Evolutionary conservation across 2,888 invertebrate species (phyloP).

Genomic region (Sesia bembeciformis): DNA sequence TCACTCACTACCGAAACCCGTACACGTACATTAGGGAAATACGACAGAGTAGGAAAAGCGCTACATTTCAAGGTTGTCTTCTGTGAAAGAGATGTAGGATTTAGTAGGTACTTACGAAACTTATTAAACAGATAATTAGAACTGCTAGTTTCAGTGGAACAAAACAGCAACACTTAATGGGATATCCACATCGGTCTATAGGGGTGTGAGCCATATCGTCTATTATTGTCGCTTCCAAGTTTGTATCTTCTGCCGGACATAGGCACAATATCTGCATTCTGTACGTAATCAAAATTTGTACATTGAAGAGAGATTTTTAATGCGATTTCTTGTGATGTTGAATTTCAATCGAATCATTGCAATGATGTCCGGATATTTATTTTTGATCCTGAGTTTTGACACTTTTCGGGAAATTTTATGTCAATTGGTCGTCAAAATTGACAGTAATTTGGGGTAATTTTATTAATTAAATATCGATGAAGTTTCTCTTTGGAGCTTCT

Average conservation of each 20-base stretch:
- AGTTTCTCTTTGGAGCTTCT: too few species aligned
- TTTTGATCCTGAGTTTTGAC: neutral
- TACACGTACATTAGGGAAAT: too few species aligned
- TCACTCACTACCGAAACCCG: too few species aligned
- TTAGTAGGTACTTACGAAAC: constrained; percentile 22
- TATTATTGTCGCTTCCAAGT: constrained; percentile 2
- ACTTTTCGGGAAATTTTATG: neutral
- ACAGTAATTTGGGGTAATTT: neutral
- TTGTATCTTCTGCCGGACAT: constrained; percentile 2
- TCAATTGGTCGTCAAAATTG: neutral
- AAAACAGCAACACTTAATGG: constrained; percentile 21
- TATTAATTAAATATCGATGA: too few species aligned
- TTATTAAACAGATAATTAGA: constrained; percentile 18
- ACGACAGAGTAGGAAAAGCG: too few species aligned
- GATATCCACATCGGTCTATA: constrained; percentile 23
- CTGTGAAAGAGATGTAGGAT: too few species aligned
- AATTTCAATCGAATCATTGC: too few species aligned
- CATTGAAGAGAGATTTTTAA: neutral
- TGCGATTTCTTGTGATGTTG: neutral
- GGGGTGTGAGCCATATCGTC: constrained; percentile 10
- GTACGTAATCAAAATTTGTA: constrained; percentile 10
- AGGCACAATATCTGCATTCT: constrained; percentile 7
- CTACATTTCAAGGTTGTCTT: too few species aligned
- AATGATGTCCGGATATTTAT: neutral
- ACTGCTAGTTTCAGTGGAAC: constrained; percentile 16